Evolutionary conservation across 53 echinoderm and acorn worm genomes (phyloP).

Genomic region (Arbacia lixula): DNA sequence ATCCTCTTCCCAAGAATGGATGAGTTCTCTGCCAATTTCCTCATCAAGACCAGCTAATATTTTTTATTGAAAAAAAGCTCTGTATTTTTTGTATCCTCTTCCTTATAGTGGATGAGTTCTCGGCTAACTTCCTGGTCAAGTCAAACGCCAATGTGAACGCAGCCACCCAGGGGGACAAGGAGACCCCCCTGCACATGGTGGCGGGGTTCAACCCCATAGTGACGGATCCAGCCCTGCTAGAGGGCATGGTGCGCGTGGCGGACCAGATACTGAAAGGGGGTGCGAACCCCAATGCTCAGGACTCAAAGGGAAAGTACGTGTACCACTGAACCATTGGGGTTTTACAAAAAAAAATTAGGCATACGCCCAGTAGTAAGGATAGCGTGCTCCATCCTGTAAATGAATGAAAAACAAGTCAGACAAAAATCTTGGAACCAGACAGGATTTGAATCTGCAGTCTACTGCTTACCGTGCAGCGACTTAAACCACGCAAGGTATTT

Average conservation of each 20-base stretch:
- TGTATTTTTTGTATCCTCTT: not conserved
- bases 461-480: too few relatives aligned
- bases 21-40: not conserved
- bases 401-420: too few relatives aligned
- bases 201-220: constrained; percentile 77
- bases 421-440: too few relatives aligned
- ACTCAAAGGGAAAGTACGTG: constrained; percentile 87
- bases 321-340: too few relatives aligned
- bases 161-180: constrained; percentile 78
- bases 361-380: too few relatives aligned
- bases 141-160: constrained; percentile 80
- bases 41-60: too few relatives aligned
- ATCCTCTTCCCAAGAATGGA: too few relatives aligned
- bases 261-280: constrained; percentile 75
- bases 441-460: too few relatives aligned
- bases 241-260: constrained; percentile 88
- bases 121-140: constrained; percentile 92
- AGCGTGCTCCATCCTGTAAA: too few relatives aligned
- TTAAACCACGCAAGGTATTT: too few relatives aligned
- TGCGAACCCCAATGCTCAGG: constrained; percentile 86
- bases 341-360: too few relatives aligned
- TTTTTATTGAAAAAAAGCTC: not conserved
- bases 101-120: constrained; percentile 80
- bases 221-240: constrained; percentile 54
- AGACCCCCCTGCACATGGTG: constrained; percentile 87